Evolutionary conservation across 2,113 vertebrate genomes (phyloP), one percentile per base, ranked within the genome.

Genomic region (Corythaixoides concolor): DNA sequence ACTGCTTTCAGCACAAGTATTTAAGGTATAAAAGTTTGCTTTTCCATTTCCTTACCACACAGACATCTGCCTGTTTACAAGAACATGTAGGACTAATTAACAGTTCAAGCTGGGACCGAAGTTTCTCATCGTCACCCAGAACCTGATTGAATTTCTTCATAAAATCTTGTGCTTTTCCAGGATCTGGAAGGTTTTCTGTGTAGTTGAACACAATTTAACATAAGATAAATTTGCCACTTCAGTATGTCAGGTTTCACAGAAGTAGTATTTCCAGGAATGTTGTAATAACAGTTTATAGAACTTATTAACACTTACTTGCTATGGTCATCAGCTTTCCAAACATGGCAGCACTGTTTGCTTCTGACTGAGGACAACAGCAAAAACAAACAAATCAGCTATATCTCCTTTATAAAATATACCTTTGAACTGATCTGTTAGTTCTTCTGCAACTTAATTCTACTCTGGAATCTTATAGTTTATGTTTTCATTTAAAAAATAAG

Each of bases 101-200:
- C 77, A 99, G 97, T 43, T 99, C 99, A 88, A 99, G 98, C 67
- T 99, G 99, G 84, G 98, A 98, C 67, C 99, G 94, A 50, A 99
- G 98, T 95, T 99, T 99, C 97, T 99, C 99, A 90, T 99, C 99
- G 43, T 99, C 99, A 66, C 99, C 99, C 22, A 99, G 98, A 96
- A 99, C 99, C 94, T 99, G 99, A 93, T 99, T 99, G 96, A 99
- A 99, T 95, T 99, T 99, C 97, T 99, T 99, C 98, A 99, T 99
- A 98, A 99, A 99, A 98, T 99, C 99, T 98, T 99, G 99, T 90
- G 99, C 99, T 97, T 99, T 99, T 67, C 99, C 99, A 88, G 99
- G 99, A 84, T 99, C 99, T 79, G 99, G 99, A 64, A 99, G 98
- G 96, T 99, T 99, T 98, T 99, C 99, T 99, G 96, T 26, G 74